These are phyloP conservation scores for Caenorhabditis briggsae DNA, from an alignment of 1,140 invertebrate genomes.

Conservation along the genomic window DNA sequence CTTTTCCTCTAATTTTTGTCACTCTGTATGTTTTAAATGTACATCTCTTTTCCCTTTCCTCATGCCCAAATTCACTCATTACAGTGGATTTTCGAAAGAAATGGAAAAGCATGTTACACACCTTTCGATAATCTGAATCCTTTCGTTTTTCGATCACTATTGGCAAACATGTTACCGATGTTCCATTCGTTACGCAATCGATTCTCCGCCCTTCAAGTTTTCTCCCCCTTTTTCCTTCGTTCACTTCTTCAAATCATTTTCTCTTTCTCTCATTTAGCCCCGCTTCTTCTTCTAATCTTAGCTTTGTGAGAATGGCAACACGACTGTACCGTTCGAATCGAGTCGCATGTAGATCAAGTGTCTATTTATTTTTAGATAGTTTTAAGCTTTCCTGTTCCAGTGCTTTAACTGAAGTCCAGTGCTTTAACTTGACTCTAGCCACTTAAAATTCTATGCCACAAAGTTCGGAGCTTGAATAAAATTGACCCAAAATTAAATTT, in stretches of 20 bases:
- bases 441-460: too few relatives aligned
- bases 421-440: too few relatives aligned
- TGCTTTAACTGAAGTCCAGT: too few relatives aligned
- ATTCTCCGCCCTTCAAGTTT: neutral
- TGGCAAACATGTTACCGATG: constrained; percentile 44
- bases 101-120: constrained; percentile 32
- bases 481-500: too few relatives aligned
- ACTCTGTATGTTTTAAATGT: neutral
- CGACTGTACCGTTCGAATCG: too few relatives aligned
- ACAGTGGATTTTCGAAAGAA: constrained; percentile 22
- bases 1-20: constrained; percentile 47
- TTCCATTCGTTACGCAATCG: constrained; percentile 43
- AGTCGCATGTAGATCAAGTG: too few relatives aligned
- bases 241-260: constrained; percentile 8
- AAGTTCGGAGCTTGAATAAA: too few relatives aligned
- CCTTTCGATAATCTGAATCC: constrained; percentile 23
- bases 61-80: constrained; percentile 27
- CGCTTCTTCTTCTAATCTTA: neutral
- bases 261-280: neutral
- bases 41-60: neutral
- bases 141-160: constrained; percentile 42
- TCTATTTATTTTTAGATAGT: too few relatives aligned
- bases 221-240: neutral
- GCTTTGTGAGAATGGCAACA: neutral
- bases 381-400: too few relatives aligned